Evolutionary conservation across 2,888 invertebrate genomes (phyloP).

Genomic region (Tridacna gigas): DNA sequence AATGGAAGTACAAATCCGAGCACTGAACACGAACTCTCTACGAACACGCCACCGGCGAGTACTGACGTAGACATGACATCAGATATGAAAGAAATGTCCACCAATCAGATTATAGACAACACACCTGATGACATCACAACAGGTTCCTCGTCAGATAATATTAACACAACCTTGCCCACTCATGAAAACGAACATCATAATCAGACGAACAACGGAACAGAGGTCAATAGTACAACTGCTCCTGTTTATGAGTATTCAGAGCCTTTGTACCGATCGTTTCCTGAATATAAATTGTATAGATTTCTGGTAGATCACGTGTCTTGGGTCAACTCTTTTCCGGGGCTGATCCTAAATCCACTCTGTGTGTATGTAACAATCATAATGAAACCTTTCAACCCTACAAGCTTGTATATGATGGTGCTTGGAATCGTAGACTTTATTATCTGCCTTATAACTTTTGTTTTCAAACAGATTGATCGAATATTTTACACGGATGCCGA

Average conservation of each 20-base stretch:
- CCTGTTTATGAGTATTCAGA: background rate
- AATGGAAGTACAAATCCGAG: background rate
- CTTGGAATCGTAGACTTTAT: constrained; percentile 9
- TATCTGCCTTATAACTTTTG: background rate
- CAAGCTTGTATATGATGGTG: constrained; percentile 18
- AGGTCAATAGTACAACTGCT: background rate
- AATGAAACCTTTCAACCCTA: constrained; percentile 27
- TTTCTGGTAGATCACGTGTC: background rate
- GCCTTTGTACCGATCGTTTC: background rate
- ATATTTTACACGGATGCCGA: background rate
- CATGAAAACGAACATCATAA: background rate
- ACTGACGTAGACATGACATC: background rate
- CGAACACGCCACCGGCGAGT: background rate
- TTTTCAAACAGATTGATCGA: background rate
- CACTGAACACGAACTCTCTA: background rate
- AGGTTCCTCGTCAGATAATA: background rate
- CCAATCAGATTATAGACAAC: background rate
- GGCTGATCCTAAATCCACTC: background rate
- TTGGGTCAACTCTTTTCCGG: constrained; percentile 11
- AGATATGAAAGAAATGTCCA: background rate
- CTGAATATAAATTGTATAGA: constrained; percentile 11
- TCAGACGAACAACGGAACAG: background rate
- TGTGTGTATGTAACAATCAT: background rate
- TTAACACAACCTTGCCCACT: background rate
- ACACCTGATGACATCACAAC: background rate